A percentile compares a stretch with the other conserved stretches of the same genome.
These are phyloP conservation scores for Ligdia adustata DNA, from an alignment of 2,888 invertebrate species.

Conservation along the genomic window DNA sequence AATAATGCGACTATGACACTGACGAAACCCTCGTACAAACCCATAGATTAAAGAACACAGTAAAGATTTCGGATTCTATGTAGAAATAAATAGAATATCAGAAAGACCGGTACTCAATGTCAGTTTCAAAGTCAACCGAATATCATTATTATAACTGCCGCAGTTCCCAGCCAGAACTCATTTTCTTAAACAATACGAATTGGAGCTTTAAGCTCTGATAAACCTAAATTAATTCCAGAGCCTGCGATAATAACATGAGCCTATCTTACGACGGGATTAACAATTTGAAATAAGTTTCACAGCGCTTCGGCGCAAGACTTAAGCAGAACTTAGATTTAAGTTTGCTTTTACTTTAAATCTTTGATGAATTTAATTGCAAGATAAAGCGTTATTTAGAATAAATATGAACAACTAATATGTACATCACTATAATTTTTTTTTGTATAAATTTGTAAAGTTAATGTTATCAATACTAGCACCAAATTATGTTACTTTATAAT, in stretches of 20 bases:
- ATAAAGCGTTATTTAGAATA: too few relatives aligned
- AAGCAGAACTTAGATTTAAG: slow-evolving; percentile 9
- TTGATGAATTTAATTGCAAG: too few relatives aligned
- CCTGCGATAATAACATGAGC: slow-evolving; percentile 11
- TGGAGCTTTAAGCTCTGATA: slow-evolving; percentile 7
- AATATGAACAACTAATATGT: too few relatives aligned
- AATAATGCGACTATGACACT: too few relatives aligned
- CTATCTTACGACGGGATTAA: slow-evolving; percentile 11
- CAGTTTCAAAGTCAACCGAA: neutral
- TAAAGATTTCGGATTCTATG: too few relatives aligned
- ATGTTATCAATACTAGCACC: too few relatives aligned
- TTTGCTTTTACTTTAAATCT: neutral
- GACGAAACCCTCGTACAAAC: too few relatives aligned
- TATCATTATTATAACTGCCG: neutral
- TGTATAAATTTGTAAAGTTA: too few relatives aligned
- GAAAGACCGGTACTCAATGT: neutral
- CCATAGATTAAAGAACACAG: too few relatives aligned
- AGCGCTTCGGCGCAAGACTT: slow-evolving; percentile 1
- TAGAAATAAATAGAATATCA: neutral
- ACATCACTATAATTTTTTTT: too few relatives aligned
- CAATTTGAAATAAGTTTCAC: slow-evolving; percentile 14
- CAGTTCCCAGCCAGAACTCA: neutral
- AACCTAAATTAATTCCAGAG: slow-evolving; percentile 15
- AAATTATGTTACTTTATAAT: too few relatives aligned
- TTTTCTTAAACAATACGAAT: slow-evolving; percentile 4